Evolutionary conservation across 2,888 invertebrate genomes (phyloP).

Genomic region (Eumacrocentrus americanus): DNA sequence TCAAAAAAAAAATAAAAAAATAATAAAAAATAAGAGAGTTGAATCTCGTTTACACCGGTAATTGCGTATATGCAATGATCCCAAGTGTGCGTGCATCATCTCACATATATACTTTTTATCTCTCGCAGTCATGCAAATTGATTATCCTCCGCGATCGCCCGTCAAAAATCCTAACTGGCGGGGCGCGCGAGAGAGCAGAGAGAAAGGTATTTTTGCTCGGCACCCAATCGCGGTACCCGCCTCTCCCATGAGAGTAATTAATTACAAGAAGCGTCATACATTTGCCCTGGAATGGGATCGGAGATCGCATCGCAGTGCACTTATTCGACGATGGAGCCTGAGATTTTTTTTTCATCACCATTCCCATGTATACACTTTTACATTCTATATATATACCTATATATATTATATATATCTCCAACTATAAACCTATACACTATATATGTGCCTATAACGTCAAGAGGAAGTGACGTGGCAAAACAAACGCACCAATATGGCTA

Average conservation of each 20-base stretch:
- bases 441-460: too few species aligned
- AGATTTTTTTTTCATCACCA: neutral
- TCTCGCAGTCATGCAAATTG: slow-evolving; percentile 30
- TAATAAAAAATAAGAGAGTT: neutral
- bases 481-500: slow-evolving; percentile 18
- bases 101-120: slow-evolving; percentile 1
- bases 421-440: too few species aligned
- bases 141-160: slow-evolving; percentile 25
- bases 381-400: neutral
- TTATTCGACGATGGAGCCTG: too few species aligned
- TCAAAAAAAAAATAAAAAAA: neutral
- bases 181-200: neutral
- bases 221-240: slow-evolving; percentile 5
- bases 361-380: neutral
- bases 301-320: neutral
- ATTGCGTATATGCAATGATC: neutral
- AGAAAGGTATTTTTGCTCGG: slow-evolving; percentile 1
- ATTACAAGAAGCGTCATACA: slow-evolving; percentile 9
- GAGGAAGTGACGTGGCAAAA: slow-evolving; percentile 10
- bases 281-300: neutral
- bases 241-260: slow-evolving; percentile 18
- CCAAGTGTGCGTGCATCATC: neutral
- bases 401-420: too few species aligned
- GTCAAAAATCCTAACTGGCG: slow-evolving; percentile 21
- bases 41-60: neutral